Evolutionary conservation across 37 sponge, comb jelly and placozoan genomes (phyloP), one percentile per base, ranked within the genome.

Genomic region (Cliona cf. orientalis): DNA sequence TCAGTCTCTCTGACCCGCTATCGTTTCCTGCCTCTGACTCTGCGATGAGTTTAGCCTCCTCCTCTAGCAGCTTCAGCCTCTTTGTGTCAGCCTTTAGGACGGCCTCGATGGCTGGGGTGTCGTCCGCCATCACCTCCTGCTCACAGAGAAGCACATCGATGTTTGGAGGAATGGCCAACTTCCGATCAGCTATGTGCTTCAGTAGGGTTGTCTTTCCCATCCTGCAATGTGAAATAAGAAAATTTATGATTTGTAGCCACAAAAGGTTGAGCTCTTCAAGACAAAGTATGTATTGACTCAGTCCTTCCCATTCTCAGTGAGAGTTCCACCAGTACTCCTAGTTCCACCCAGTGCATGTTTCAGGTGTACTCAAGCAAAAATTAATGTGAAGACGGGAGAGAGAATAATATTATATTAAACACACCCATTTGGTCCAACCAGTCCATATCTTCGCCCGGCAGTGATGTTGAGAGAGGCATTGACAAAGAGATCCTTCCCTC

Each of bases 341-440:
- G 14, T 49, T 49, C 11, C 55, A 49, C 55, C 11, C 55, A 49
- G 55, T 49, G 17, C 14, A 49, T 19, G 17, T 19, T 11, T 19
- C 11, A 49, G 17, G 55, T 11, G 55, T 19, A 11, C 11, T 49
- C 55, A 11, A 11, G 14, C 11, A 17, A 17, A 11, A 49, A 17
- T 49, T 19, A 17, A 17, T 49, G 55, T 49, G 55, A 49, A 17
- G 28, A 61, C 23, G 56, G 56, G 19, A 12, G 19, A 21, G 17
- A 53, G 19, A 21, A 53, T 21, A 53, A 53, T 19, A n/a, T 49
- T 11, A 19, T 19, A 11, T n/a, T 26, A 6, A 41, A 49, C 82
- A 77, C 28, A 96, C 97, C 98, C 98, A 66, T 98, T 98, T 37
- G 98, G 98, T 46, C 98, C 98, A 43, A 98, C 98, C 32, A 98